Conservation (phyloP, 2,888 invertebrate genomes). For the Calliopum simillimum region DNA sequence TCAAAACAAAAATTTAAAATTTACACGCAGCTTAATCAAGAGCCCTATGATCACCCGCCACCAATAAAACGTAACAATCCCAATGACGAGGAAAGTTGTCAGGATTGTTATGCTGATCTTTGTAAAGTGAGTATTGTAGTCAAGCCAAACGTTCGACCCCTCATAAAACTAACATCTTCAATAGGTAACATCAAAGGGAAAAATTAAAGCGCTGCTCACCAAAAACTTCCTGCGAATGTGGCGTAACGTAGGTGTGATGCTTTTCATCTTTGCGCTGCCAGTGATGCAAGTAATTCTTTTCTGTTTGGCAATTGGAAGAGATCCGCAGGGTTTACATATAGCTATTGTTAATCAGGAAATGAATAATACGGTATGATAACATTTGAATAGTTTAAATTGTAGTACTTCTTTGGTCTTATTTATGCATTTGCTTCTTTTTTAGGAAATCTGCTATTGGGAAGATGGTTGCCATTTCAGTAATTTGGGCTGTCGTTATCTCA, state of each 20-base stretch:
- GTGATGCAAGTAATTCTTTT: slow-evolving; percentile 94
- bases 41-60: slow-evolving; percentile 56
- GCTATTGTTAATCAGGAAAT: slow-evolving; percentile 83
- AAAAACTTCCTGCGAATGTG: slow-evolving; percentile 93
- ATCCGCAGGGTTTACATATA: slow-evolving; percentile 83
- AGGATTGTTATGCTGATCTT: slow-evolving; percentile 60
- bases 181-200: slow-evolving; percentile 83
- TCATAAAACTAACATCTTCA: not conserved
- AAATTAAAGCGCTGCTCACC: slow-evolving; percentile 84
- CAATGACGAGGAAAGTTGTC: slow-evolving; percentile 61
- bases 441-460: slow-evolving; percentile 62
- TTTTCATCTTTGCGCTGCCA: slow-evolving; percentile 94
- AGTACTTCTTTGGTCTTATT: too few species aligned
- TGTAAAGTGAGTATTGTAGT: slow-evolving; percentile 53
- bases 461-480: slow-evolving; percentile 77
- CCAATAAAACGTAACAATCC: slow-evolving; percentile 58
- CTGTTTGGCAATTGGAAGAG: slow-evolving; percentile 90
- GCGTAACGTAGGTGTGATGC: slow-evolving; percentile 92
- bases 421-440: slow-evolving; percentile 3
- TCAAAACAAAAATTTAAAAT: slow-evolving; percentile 3
- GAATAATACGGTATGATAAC: slow-evolving; percentile 62
- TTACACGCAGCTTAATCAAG: slow-evolving; percentile 60
- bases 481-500: slow-evolving; percentile 84
- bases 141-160: not conserved
- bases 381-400: not conserved